A percentile compares a stretch with the other conserved stretches of the same genome.
These are phyloP conservation scores for Subacronicta megacephala DNA, from an alignment of 2,888 invertebrate species.

Conservation along the genomic window DNA sequence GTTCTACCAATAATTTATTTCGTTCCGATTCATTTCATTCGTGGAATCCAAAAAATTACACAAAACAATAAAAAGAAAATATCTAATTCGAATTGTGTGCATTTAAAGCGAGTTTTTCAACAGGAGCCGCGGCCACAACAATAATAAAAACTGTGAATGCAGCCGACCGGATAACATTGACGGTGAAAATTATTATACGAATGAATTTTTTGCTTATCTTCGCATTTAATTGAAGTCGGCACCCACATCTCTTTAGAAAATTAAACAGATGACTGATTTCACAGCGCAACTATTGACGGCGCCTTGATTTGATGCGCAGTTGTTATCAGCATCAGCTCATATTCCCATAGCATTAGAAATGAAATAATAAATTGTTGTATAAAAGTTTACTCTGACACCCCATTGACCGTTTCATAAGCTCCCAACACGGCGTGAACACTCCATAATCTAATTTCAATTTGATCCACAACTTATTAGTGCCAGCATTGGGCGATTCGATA, in stretches of 20 bases:
- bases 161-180: conserved; percentile 75
- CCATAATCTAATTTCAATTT: conserved; percentile 87
- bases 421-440: conserved; percentile 80
- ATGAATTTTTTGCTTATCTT: conserved; percentile 75
- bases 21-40: conserved; percentile 51
- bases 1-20: conserved; percentile 30
- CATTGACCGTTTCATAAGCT: conserved; percentile 85
- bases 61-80: conserved; percentile 59
- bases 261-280: conserved; percentile 55
- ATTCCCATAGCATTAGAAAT: conserved; percentile 79
- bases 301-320: conserved; percentile 58
- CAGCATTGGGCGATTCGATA: conserved; percentile 79
- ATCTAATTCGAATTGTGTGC: conserved; percentile 64
- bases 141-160: conserved; percentile 74
- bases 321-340: conserved; percentile 25
- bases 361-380: conserved; percentile 82
- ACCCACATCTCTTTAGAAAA: conserved; percentile 57
- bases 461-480: conserved; percentile 79
- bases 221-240: conserved; percentile 71
- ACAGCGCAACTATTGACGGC: conserved; percentile 29
- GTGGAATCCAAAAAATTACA: conserved; percentile 51
- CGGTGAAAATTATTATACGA: conserved; percentile 74
- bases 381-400: conserved; percentile 80
- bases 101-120: conserved; percentile 67
- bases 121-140: conserved; percentile 67